Conservation (phyloP, 2,113 vertebrate genomes). For the Ochotona curzoniae region DNA sequence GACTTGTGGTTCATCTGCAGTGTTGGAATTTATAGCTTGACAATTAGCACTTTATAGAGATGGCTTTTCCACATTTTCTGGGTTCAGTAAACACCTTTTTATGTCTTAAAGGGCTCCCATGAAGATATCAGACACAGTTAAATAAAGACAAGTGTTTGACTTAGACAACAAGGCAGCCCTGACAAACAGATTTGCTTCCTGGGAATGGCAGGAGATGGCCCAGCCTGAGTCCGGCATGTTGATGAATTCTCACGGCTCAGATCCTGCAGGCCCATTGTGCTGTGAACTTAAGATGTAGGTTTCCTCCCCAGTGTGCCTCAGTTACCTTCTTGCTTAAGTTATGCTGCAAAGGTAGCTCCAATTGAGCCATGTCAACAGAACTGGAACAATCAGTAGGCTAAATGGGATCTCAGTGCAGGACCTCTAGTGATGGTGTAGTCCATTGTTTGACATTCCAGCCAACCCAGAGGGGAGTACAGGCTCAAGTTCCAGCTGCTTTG, state of each 20-base stretch:
- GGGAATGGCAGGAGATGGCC: neutral
- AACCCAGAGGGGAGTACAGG: no score
- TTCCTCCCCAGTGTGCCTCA: neutral
- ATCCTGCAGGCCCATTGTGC: neutral
- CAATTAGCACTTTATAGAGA: neutral
- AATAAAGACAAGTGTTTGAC: neutral
- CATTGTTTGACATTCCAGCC: no score
- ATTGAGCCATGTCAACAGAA: neutral
- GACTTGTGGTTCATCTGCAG: neutral
- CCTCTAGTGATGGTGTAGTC: no score
- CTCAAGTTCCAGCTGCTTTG: no score
- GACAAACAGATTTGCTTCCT: neutral
- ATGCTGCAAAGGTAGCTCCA: neutral
- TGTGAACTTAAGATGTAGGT: neutral
- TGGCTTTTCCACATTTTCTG: neutral
- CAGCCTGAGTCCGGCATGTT: accelerated
- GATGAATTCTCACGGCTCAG: neutral
- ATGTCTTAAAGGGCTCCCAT: neutral
- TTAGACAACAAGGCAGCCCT: neutral
- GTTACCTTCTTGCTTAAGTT: neutral
- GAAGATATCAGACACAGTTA: neutral
- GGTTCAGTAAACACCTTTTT: neutral
- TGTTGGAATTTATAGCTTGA: neutral
- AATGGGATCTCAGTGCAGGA: accelerated
- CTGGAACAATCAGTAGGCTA: neutral